Percentiles rank a stretch among this genome's conserved stretches.
Evolutionary conservation across 2,113 vertebrate genomes (phyloP).

Genomic region (Python bivittatus): DNA sequence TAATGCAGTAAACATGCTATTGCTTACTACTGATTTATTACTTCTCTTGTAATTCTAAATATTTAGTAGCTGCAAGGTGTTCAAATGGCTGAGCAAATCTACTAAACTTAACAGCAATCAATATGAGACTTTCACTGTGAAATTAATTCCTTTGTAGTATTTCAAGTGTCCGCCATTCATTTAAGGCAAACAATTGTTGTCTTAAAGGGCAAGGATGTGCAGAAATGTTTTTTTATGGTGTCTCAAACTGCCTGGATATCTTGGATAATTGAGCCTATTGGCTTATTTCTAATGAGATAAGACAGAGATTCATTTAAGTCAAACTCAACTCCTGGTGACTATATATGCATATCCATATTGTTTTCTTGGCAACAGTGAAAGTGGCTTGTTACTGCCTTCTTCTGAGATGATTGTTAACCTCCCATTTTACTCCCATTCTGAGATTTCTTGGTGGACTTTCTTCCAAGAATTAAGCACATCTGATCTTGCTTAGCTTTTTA

Average conservation of each 20-base stretch:
- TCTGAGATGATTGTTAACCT: not conserved
- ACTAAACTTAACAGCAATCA: not conserved
- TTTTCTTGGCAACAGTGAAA: not conserved
- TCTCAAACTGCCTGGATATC: not conserved
- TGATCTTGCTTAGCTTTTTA: not conserved
- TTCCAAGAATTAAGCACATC: not conserved
- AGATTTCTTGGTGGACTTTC: not conserved
- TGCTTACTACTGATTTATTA: slow-evolving; percentile 6
- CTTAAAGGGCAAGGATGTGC: not conserved
- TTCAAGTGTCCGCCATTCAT: not conserved
- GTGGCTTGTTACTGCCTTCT: not conserved
- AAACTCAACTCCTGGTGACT: not conserved
- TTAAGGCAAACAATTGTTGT: slow-evolving; percentile 7
- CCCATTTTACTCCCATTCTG: not conserved
- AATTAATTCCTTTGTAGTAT: not conserved
- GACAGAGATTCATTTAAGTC: not conserved
- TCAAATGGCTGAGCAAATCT: not conserved
- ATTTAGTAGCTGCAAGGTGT: not conserved
- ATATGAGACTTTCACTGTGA: not conserved
- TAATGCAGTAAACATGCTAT: not conserved
- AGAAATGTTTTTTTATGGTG: not conserved
- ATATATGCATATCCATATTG: not conserved
- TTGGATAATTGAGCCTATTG: slow-evolving; percentile 10
- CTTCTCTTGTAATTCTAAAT: not conserved
- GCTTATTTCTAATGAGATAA: not conserved